A percentile compares a stretch with the other conserved stretches of the same genome.
Evolutionary conservation across 1,140 invertebrate genomes (phyloP).

Genomic region (Cotesia glomerata): DNA sequence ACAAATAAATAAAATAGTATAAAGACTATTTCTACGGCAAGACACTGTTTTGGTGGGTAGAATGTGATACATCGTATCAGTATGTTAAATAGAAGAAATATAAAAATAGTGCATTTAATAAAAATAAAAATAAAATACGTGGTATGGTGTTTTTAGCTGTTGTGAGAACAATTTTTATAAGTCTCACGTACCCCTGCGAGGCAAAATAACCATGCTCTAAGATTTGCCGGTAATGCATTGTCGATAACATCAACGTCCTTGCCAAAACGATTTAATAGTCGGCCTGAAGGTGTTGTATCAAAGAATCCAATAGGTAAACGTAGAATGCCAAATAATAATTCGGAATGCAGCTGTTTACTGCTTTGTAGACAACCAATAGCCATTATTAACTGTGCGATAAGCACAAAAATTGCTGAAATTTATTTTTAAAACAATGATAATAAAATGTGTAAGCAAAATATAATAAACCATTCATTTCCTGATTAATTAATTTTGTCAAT

Average conservation of each 20-base stretch:
- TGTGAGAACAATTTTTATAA: constrained; percentile 55
- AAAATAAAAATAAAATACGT: constrained; percentile 12
- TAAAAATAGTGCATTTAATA: constrained; percentile 5
- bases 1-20: constrained; percentile 6
- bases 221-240: constrained; percentile 60
- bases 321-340: constrained; percentile 46
- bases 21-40: constrained; percentile 21
- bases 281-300: constrained; percentile 68
- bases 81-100: constrained; percentile 8
- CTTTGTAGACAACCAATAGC: constrained; percentile 55
- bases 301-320: constrained; percentile 66
- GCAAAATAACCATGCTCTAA: constrained; percentile 62
- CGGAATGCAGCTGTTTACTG: constrained; percentile 54
- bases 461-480: background rate
- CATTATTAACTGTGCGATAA: constrained; percentile 53
- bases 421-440: constrained; percentile 18
- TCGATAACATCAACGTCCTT: constrained; percentile 65
- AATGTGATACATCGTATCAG: constrained; percentile 22
- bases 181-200: constrained; percentile 72
- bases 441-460: background rate
- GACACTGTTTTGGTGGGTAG: constrained; percentile 40
- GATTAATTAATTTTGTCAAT: background rate
- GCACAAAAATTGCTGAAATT: constrained; percentile 56
- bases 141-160: background rate
- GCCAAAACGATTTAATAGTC: constrained; percentile 69